phyloP scores from a whole-genome alignment of 2,888 invertebrate species.

The Archaeoteleia sp. region DNA sequence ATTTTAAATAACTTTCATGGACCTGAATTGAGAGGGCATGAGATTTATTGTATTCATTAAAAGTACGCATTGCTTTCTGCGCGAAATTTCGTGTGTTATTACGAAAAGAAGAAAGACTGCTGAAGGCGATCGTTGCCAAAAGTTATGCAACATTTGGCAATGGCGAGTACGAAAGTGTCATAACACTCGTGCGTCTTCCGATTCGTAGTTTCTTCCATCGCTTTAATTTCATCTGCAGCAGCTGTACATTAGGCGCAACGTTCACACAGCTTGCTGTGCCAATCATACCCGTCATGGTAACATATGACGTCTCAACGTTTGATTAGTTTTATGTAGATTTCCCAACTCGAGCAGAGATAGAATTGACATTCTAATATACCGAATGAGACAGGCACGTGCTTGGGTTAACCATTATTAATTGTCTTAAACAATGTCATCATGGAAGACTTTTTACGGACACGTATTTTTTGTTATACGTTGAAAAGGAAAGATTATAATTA shows the following conservation, averaged over 20 bases:
- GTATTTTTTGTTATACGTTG: background rate
- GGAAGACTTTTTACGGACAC: background rate
- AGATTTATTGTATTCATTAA: too few species aligned
- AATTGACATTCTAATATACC: slow-evolving; percentile 14
- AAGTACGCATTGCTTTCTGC: too few species aligned
- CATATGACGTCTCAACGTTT: slow-evolving; percentile 38
- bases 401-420: slow-evolving; percentile 14
- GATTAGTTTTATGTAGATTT: slow-evolving; percentile 51
- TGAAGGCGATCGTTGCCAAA: background rate
- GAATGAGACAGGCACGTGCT: slow-evolving; percentile 4
- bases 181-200: slow-evolving; percentile 24
- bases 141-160: slow-evolving; percentile 37
- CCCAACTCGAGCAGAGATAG: slow-evolving; percentile 15
- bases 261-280: slow-evolving; percentile 32
- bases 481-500: too few species aligned
- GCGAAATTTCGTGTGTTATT: background rate
- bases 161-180: slow-evolving; percentile 2
- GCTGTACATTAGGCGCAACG: slow-evolving; percentile 34
- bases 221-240: slow-evolving; percentile 36
- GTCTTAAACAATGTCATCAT: background rate
- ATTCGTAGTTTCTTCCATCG: slow-evolving; percentile 19
- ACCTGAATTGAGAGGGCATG: too few species aligned
- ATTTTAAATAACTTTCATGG: too few species aligned
- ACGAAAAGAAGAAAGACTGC: background rate
- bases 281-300: slow-evolving; percentile 36